A percentile compares a stretch with the other conserved stretches of the same genome.
Conservation (phyloP, 2,797 vertebrate species). For the Acanthurus leucopareius region DNA sequence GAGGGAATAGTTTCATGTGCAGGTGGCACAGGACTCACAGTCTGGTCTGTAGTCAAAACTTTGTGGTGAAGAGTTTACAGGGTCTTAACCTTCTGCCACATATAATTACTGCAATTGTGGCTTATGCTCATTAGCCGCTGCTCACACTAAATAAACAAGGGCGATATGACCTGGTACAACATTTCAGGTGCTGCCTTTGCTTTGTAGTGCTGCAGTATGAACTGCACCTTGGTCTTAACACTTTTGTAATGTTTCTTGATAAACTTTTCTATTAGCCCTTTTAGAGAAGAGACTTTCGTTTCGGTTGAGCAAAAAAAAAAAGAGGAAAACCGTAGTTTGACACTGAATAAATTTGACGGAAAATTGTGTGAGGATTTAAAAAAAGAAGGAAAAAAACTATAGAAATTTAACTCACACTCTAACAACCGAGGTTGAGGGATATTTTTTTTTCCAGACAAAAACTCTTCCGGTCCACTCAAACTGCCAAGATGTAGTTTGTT, state of each 20-base stretch:
- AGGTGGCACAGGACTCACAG: constrained; percentile 63
- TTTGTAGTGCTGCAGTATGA: not conserved
- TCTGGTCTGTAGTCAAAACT: constrained; percentile 68
- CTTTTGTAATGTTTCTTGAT: not conserved
- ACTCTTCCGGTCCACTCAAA: not conserved
- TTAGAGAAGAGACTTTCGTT: not conserved
- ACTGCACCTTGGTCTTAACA: not conserved
- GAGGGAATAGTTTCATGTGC: constrained; percentile 52
- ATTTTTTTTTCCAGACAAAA: constrained; percentile 6
- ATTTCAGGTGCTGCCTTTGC: constrained; percentile 1
- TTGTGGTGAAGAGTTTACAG: constrained; percentile 65
- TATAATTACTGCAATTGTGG: constrained; percentile 67
- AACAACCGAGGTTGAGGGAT: constrained; percentile 5
- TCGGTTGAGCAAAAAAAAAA: not conserved
- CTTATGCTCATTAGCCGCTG: constrained; percentile 58
- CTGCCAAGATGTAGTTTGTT: not conserved
- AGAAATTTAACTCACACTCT: not conserved
- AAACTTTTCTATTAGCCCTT: not conserved
- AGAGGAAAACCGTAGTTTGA: not conserved
- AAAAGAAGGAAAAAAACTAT: constrained; percentile 6
- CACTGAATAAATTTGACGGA: not conserved
- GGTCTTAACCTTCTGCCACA: constrained; percentile 72
- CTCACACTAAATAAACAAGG: constrained; percentile 61
- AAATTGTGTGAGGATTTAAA: not conserved
- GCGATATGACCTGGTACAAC: constrained; percentile 40